Conservation (phyloP, 1,140 invertebrate species). For the Hydropsyche tenuis region DNA sequence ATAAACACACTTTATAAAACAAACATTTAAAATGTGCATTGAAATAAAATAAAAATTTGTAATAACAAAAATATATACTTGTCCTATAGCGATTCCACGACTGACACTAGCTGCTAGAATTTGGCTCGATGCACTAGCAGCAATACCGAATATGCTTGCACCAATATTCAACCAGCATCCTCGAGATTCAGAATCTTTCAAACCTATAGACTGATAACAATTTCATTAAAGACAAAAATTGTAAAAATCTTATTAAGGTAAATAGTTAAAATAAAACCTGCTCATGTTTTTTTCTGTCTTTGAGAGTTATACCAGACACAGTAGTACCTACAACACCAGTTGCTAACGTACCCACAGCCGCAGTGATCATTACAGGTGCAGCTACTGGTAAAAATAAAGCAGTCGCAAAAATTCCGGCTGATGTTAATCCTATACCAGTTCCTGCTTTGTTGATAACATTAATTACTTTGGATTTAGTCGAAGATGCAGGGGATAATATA, state of each 20-base stretch:
- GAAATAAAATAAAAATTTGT: conserved; percentile 23
- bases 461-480: neutral
- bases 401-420: conserved; percentile 37
- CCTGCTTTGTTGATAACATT: conserved; percentile 20
- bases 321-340: conserved; percentile 29
- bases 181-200: conserved; percentile 53
- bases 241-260: neutral
- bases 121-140: conserved; percentile 52
- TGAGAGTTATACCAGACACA: conserved; percentile 24
- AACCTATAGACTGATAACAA: conserved; percentile 52
- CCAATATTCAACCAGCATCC: conserved; percentile 55
- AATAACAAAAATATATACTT: conserved; percentile 32
- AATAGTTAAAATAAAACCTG: conserved; percentile 49
- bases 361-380: conserved; percentile 22
- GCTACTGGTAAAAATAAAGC: conserved; percentile 39
- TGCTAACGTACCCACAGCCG: conserved; percentile 14
- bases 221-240: neutral
- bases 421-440: conserved; percentile 25
- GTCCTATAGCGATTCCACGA: conserved; percentile 41
- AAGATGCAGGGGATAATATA: conserved; percentile 37
- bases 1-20: no score
- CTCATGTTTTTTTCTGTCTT: conserved; percentile 49
- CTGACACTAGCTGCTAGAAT: conserved; percentile 35
- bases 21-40: no score
- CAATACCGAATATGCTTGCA: conserved; percentile 53